phyloP scores from a whole-genome alignment of 1,140 invertebrate species.

The Contarinia nasturtii region DNA sequence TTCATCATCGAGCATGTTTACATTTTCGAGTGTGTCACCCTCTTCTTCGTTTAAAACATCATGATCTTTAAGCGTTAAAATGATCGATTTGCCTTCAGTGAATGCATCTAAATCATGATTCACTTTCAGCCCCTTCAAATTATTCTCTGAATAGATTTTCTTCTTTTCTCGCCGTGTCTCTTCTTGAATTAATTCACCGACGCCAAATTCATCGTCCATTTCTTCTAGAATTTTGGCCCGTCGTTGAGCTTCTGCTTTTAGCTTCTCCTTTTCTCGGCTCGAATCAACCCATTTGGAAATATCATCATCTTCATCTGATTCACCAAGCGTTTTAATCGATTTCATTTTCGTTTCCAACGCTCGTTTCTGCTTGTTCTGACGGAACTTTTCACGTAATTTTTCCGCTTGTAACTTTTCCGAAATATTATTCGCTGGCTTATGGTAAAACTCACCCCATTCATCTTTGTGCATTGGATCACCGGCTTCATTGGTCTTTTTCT shows the following conservation, averaged over 20 bases:
- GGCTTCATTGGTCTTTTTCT: slow-evolving; percentile 13
- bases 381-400: slow-evolving; percentile 65
- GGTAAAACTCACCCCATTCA: slow-evolving; percentile 78
- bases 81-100: slow-evolving; percentile 63
- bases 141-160: slow-evolving; percentile 39
- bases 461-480: slow-evolving; percentile 41
- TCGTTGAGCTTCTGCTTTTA: slow-evolving; percentile 72
- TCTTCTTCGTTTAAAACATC: slow-evolving; percentile 71
- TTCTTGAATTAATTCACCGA: slow-evolving; percentile 61
- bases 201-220: slow-evolving; percentile 87
- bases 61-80: slow-evolving; percentile 89
- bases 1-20: slow-evolving; percentile 90
- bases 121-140: slow-evolving; percentile 72
- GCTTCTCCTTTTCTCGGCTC: slow-evolving; percentile 52
- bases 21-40: slow-evolving; percentile 78
- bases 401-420: slow-evolving; percentile 54
- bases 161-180: slow-evolving; percentile 44
- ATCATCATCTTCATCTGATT: slow-evolving; percentile 57
- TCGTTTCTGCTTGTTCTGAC: slow-evolving; percentile 58
- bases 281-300: slow-evolving; percentile 64
- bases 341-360: slow-evolving; percentile 49
- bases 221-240: slow-evolving; percentile 86
- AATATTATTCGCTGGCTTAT: slow-evolving; percentile 76
- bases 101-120: slow-evolving; percentile 69
- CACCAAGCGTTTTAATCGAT: slow-evolving; percentile 47